Evolutionary conservation across 2,113 vertebrate genomes (phyloP).

Genomic region (Ictalurus furcatus): DNA sequence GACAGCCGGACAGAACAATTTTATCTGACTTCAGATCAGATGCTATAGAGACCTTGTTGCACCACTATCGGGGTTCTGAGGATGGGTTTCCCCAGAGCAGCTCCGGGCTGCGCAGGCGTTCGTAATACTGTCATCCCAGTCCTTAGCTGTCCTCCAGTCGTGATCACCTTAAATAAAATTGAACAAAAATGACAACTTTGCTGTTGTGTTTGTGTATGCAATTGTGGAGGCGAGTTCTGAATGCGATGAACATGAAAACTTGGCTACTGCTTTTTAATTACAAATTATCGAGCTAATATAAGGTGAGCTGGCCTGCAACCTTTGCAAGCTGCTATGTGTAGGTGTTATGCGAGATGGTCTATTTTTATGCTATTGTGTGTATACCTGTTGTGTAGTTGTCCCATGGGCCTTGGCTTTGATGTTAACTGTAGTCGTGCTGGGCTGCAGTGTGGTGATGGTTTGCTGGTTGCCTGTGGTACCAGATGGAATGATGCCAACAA

Average conservation of each 20-base stretch:
- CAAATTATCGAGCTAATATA: background rate
- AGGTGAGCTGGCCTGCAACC: background rate
- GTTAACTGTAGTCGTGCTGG: conserved; percentile 88
- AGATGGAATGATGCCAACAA: conserved; percentile 91
- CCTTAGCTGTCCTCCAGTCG: conserved; percentile 77
- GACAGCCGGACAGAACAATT: conserved; percentile 43
- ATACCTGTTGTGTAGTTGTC: conserved; percentile 73
- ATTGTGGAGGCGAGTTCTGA: background rate
- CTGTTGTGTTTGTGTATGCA: background rate
- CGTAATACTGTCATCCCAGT: conserved; percentile 80
- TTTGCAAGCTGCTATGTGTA: background rate
- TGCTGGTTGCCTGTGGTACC: conserved; percentile 84
- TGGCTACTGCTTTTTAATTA: background rate
- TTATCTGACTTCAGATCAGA: conserved; percentile 14
- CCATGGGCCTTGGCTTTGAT: conserved; percentile 82
- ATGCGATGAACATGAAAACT: background rate
- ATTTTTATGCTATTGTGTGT: background rate
- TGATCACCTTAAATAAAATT: conserved; percentile 71
- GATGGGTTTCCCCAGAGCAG: conserved; percentile 78
- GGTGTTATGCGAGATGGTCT: background rate
- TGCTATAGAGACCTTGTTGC: conserved; percentile 78
- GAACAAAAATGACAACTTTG: background rate
- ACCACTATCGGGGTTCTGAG: conserved; percentile 82
- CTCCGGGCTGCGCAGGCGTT: conserved; percentile 75
- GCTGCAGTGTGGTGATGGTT: conserved; percentile 92